Evolutionary conservation across 2,888 invertebrate genomes (phyloP), one percentile per base, ranked within the genome.

Genomic region (Keiferia lycopersicella): DNA sequence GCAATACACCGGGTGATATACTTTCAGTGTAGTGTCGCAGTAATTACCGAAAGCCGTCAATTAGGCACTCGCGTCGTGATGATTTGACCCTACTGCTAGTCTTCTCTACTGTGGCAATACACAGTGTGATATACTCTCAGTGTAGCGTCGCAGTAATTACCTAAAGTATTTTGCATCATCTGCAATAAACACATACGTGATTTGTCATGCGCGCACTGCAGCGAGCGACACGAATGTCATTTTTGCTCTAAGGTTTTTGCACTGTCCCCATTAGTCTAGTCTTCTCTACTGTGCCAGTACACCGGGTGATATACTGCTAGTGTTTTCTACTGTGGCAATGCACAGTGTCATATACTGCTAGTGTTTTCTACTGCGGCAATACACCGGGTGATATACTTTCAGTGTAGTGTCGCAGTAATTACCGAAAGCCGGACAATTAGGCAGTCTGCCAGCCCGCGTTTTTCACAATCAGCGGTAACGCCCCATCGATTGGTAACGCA

Each of bases 41-140:
- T 63, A 67, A 67, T 67, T 65, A 65, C 41, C 63, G 48, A 61
- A 53, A 65, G 51, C 63, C 59, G 57, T n/a, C n/a, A n/a, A n/a
- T n/a, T n/a, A n/a, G 26, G 26, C 26, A 26, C 26, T 6, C 2
- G 3, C 2, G 3, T 6, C 3, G 26, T 26, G 6, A 2, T 61
- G 50, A 8, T 34, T 34, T 4, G 4, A 34, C 10, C 10, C 34
- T 8, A 8, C 34, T 34, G 34, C 34, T 34, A 4, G 34, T 34
- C 1, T 34, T 8, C 7, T 45, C n/a, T 45, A 50, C 50, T 16
- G 18, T 50, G 18, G 50, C 4, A 50, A 20, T 50, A 50, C 0
- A 20, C n/a, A 2, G 26, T 2, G 26, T 26, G 26, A 26, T 26
- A 53, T 53, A 53, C 12, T 1, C 10, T 22, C 22, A 53, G 22